Base-by-base conservation (phyloP, 2,888 invertebrate genomes). In the Catocala nupta region DNA sequence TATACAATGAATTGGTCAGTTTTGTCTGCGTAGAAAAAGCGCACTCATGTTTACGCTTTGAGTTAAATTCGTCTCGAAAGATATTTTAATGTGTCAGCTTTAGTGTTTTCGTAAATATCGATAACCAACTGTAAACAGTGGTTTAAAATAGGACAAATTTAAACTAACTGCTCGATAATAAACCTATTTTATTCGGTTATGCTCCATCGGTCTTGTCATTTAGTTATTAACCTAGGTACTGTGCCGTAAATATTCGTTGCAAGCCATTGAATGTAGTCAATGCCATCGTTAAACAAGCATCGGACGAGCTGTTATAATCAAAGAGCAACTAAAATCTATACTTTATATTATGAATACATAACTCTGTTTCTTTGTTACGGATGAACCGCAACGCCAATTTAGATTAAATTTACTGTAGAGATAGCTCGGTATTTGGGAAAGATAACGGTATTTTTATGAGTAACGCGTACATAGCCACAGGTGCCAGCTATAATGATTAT, bases 231-330 rank as follows among this genome's bases (percentile, higher is more conserved):
- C 10, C 34, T 53, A 10, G 33, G 51, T 55, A 65, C 33, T 65
- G 63, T 55, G 56, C 68, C 57, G 65, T 54, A 47, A 70, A 64
- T 4, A 12, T 0, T 36, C 58, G 61, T 65, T 39, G 50, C 63
- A 59, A 60, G 10, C n/a, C 59, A 64, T 36, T 73, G 58, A 60
- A 11, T 65, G 25, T 12, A 16, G 43, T 68, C 65, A 73, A 71
- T 63, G 69, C 34, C 71, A 52, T 16, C 44, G 5, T 25, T 10
- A 48, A 50, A 50, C 49, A 43, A n/a, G 9, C 8, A 11, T 34
- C n/a, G 44, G n/a, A 39, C 13, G 16, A 39, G 12, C 13, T 13
- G 34, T 4, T 47, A 13, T 16, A 36, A 36, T 36, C 12, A n/a
- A 13, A 10, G 33, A 34, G 5, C 36, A 5, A 39, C 36, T 34